phyloP scores from a whole-genome alignment of 2,888 invertebrate genomes.

The Plagiodera versicolora region DNA sequence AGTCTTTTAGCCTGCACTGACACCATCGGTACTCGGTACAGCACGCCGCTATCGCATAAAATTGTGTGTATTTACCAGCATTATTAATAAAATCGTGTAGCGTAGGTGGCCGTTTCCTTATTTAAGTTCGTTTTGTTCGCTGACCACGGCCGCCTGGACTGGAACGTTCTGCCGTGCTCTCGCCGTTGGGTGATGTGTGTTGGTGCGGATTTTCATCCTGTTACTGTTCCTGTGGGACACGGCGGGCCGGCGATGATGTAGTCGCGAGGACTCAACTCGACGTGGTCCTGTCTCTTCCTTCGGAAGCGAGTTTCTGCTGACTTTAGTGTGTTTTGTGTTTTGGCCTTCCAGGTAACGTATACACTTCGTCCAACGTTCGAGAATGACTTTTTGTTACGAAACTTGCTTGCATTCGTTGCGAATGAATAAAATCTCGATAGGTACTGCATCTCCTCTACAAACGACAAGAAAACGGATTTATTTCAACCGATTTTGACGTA shows the following conservation, averaged over 20 bases:
- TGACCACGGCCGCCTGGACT: slow-evolving; percentile 22
- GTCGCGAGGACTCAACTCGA: neutral
- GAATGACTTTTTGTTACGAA: no score
- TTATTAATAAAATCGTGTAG: slow-evolving; percentile 41
- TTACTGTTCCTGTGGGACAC: slow-evolving; percentile 16
- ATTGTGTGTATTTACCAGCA: slow-evolving; percentile 43
- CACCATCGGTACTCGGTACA: slow-evolving; percentile 31
- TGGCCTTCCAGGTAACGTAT: neutral
- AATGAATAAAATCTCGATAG: no score
- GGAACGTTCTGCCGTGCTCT: no score
- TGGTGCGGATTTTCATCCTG: slow-evolving; percentile 19
- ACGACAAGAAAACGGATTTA: no score
- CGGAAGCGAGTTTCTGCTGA: neutral
- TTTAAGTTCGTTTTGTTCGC: slow-evolving; percentile 42
- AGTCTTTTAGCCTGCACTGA: slow-evolving; percentile 40
- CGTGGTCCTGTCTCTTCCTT: neutral
- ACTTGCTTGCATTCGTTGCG: no score
- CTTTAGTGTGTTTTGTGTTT: neutral
- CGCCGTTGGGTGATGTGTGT: slow-evolving; percentile 27
- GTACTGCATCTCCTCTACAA: no score
- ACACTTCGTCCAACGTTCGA: no score
- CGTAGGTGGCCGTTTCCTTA: slow-evolving; percentile 51
- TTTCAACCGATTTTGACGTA: no score
- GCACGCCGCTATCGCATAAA: slow-evolving; percentile 23
- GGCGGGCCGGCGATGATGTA: slow-evolving; percentile 8